Evolutionary conservation across 2,113 vertebrate species (phyloP).

Genomic region (Gallinago paraguaiae): DNA sequence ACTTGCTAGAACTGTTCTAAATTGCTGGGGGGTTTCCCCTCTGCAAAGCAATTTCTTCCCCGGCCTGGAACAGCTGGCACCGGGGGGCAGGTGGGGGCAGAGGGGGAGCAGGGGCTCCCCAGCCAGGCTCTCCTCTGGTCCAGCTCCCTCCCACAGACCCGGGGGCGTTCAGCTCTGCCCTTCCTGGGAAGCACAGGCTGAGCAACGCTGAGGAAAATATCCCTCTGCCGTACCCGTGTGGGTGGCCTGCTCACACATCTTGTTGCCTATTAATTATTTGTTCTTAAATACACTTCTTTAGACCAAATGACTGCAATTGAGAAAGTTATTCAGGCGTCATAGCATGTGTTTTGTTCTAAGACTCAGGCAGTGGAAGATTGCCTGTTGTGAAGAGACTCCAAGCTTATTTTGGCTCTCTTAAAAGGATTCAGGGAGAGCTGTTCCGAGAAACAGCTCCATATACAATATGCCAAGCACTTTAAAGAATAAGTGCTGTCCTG

Average conservation of each 20-base stretch:
- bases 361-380: background rate
- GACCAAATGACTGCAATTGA: background rate
- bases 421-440: background rate
- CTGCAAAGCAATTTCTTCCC: background rate
- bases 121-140: fast-evolving
- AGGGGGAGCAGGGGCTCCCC: background rate
- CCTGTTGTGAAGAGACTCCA: background rate
- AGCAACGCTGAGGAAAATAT: background rate
- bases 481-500: background rate
- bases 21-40: background rate
- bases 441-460: background rate
- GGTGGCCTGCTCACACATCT: background rate
- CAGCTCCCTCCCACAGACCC: fast-evolving
- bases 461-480: background rate
- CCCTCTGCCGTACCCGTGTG: background rate
- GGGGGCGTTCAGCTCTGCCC: background rate
- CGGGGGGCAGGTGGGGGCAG: fast-evolving
- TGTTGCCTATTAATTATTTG: background rate
- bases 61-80: background rate
- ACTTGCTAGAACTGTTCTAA: background rate
- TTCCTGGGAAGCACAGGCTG: background rate
- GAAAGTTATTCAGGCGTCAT: background rate
- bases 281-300: background rate
- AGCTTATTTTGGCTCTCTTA: background rate
- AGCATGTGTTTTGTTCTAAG: background rate